phyloP scores from a whole-genome alignment of 92 coral and sea anemone genomes.

The Palythoa caribaeorum region DNA sequence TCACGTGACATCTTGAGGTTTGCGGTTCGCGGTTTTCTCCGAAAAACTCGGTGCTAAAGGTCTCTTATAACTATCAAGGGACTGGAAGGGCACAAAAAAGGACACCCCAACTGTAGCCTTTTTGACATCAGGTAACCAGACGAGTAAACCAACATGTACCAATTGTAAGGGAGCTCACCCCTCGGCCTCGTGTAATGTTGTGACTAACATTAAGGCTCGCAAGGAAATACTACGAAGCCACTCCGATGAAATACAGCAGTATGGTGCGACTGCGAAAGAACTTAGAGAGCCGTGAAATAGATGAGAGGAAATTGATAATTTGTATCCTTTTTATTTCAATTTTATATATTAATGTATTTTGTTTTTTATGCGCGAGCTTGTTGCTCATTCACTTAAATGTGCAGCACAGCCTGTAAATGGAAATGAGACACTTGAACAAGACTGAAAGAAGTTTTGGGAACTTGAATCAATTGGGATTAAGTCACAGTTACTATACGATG shows the following conservation, averaged over 20 bases:
- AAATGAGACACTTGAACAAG: conserved; percentile 8
- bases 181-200: conserved; percentile 33
- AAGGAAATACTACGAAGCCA: neutral
- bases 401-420: neutral
- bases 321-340: too few species aligned
- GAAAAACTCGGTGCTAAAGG: conserved; percentile 16
- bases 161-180: conserved; percentile 41
- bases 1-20: conserved; percentile 19
- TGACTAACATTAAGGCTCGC: conserved; percentile 10
- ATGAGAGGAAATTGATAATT: too few species aligned
- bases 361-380: neutral
- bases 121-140: neutral
- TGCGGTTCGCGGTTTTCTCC: conserved; percentile 2
- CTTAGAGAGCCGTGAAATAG: too few species aligned
- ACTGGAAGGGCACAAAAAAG: conserved; percentile 7
- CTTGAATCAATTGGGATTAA: neutral
- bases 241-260: too few species aligned
- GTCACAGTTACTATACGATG: neutral
- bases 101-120: conserved; percentile 28
- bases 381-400: neutral
- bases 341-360: too few species aligned
- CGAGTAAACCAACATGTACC: neutral
- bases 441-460: neutral
- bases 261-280: too few species aligned
- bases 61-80: too few species aligned